Base-by-base conservation (phyloP, 2,113 vertebrate genomes). In the Dicrurus megarhynchus region DNA sequence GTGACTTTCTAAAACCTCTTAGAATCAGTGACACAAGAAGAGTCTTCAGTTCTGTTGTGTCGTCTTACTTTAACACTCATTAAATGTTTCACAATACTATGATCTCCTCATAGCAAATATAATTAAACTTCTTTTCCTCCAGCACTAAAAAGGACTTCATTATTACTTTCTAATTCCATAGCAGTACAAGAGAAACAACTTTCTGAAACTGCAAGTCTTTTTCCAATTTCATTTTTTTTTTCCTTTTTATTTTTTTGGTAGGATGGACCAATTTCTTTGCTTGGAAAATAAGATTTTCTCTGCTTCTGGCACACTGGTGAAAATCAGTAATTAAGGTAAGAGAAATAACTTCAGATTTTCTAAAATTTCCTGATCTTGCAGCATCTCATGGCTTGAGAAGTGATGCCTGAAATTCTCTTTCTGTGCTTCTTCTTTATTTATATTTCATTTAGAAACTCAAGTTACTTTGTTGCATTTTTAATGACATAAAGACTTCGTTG, bases 261-360 rank as follows among this genome's bases (percentile, higher is more conserved):
- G 98, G 85, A 92, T 92, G 90, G 76, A 50, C 77, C 24, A 24
- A 47, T 44, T 55, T 26, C 39, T 89, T 87, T 46, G 28, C 35
- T 77, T 95, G 60, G 82, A 59, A 76, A 94, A 74, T 33, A 32
- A 37, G 47, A 50, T 35, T 12, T 60, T 63, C 15, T 75, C 28
- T 61, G 30, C 53, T 93, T 89, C 84, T 53, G 67, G 67, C 47
- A 79, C 14, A 21, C n/a, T 46, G 60, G 55, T 86, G 82, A 84
- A 80, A 90, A 68, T 37, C 22, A 47, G n/a, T 88, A 94, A 97
- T 84, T 96, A 97, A 98, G 97, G 98, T 98, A 98, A 95, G 87
- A 86, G 30, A 49, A 47, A 56, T 18, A 75, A 71, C 10, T 91
- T 91, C 19, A 56, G 7, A 65, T 70, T 78, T 60, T 47, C 20